Percentiles rank a stretch among this genome's conserved stretches.
Evolutionary conservation across 1,140 invertebrate species (phyloP).

Genomic region (Camponotus floridanus): DNA sequence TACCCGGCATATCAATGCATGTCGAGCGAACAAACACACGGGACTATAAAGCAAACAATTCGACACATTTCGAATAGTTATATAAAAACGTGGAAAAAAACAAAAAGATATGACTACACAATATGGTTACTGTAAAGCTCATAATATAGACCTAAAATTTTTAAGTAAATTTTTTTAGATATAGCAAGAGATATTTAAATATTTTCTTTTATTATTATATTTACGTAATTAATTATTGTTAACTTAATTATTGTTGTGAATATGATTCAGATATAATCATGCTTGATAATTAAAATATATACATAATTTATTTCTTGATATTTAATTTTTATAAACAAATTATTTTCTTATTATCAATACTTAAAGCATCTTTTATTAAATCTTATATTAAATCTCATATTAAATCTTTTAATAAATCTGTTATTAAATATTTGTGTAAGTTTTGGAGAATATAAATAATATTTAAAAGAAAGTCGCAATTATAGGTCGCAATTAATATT

Average conservation of each 20-base stretch:
- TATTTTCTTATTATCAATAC: background rate
- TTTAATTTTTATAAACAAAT: background rate
- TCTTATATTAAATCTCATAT: too few relatives aligned
- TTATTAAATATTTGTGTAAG: background rate
- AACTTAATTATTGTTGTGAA: background rate
- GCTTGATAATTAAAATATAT: background rate
- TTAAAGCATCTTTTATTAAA: background rate
- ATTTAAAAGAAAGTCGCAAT: background rate
- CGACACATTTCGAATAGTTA: conserved; percentile 19
- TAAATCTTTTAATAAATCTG: too few relatives aligned
- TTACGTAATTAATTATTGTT: background rate
- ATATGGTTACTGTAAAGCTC: background rate
- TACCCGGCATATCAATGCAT: conserved; percentile 17
- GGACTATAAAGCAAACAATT: conserved; percentile 48
- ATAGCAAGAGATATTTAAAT: background rate
- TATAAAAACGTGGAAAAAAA: conserved; percentile 27
- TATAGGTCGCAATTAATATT: background rate
- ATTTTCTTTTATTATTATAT: background rate
- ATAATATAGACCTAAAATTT: background rate
- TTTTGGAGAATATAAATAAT: background rate
- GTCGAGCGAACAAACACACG: conserved; percentile 43
- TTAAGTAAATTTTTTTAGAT: background rate
- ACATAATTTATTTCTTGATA: background rate
- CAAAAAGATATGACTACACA: background rate
- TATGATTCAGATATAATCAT: background rate